Evolutionary conservation across 2,113 vertebrate species (phyloP).

Genomic region (Puma concolor): DNA sequence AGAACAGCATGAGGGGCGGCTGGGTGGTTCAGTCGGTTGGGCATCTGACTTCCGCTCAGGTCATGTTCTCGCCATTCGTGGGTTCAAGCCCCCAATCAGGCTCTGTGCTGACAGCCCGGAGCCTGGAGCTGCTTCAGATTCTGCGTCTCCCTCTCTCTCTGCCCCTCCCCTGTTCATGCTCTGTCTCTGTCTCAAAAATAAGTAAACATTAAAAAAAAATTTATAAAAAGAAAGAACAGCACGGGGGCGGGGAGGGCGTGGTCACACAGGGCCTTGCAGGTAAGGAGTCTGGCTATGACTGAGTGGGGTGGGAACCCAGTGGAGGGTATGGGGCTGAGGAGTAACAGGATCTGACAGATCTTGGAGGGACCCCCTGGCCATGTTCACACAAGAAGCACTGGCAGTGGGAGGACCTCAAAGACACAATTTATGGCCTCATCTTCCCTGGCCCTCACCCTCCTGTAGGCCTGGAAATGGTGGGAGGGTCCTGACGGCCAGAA

Average conservation of each 20-base stretch:
- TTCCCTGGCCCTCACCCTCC: not conserved
- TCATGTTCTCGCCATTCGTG: too few relatives aligned
- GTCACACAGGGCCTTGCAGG: not conserved
- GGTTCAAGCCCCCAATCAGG: too few relatives aligned
- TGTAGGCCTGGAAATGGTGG: not conserved
- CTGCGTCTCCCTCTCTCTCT: too few relatives aligned
- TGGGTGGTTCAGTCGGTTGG: too few relatives aligned
- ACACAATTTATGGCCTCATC: not conserved
- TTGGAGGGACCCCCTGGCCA: not conserved
- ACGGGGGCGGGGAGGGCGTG: fast-evolving
- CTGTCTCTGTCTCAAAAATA: too few relatives aligned
- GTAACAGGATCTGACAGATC: not conserved
- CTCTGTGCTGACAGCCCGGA: too few relatives aligned
- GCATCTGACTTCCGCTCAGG: too few relatives aligned
- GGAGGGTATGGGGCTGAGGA: not conserved
- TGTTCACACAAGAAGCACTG: not conserved
- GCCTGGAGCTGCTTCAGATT: too few relatives aligned
- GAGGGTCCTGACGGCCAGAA: not conserved
- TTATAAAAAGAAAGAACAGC: too few relatives aligned
- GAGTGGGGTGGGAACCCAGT: not conserved
- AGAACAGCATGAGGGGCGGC: not conserved
- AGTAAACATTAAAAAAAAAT: too few relatives aligned
- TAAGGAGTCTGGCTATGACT: not conserved
- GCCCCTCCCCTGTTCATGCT: too few relatives aligned
- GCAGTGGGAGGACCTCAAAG: not conserved